phyloP scores from a whole-genome alignment of 1,140 invertebrate genomes.

The Apocrypta bakeri region DNA sequence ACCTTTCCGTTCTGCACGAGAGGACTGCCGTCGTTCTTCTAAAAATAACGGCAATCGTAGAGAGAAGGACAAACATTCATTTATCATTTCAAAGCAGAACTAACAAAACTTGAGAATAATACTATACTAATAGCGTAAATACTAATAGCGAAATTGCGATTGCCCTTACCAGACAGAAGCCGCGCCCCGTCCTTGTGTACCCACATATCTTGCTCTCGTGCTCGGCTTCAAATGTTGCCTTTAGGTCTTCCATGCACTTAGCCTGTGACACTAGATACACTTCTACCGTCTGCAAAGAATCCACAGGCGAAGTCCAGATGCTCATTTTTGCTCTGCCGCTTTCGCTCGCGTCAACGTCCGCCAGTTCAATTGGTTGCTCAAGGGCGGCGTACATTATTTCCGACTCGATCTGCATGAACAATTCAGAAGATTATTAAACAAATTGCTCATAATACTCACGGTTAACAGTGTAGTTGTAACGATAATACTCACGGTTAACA shows the following conservation, averaged over 20 bases:
- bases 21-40: slow-evolving; percentile 23
- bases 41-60: neutral
- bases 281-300: neutral
- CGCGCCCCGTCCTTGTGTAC: slow-evolving; percentile 16
- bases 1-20: slow-evolving; percentile 12
- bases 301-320: slow-evolving; percentile 35
- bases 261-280: neutral
- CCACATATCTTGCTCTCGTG: slow-evolving; percentile 41
- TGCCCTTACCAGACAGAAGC: slow-evolving; percentile 16
- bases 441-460: too few relatives aligned
- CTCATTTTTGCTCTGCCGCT: neutral
- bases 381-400: slow-evolving; percentile 25
- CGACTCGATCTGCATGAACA: slow-evolving; percentile 26
- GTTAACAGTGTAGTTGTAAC: too few relatives aligned
- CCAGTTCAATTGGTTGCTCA: slow-evolving; percentile 29
- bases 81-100: neutral
- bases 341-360: neutral
- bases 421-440: too few relatives aligned
- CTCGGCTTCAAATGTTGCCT: slow-evolving; percentile 10
- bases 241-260: neutral
- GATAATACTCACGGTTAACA: slow-evolving; percentile 35
- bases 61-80: neutral
- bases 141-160: neutral
- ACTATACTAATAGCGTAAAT: too few relatives aligned
- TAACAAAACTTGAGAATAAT: too few relatives aligned